These are phyloP conservation scores for Lutraria rhynchaena DNA, from an alignment of 1,140 invertebrate genomes.

Conservation along the genomic window DNA sequence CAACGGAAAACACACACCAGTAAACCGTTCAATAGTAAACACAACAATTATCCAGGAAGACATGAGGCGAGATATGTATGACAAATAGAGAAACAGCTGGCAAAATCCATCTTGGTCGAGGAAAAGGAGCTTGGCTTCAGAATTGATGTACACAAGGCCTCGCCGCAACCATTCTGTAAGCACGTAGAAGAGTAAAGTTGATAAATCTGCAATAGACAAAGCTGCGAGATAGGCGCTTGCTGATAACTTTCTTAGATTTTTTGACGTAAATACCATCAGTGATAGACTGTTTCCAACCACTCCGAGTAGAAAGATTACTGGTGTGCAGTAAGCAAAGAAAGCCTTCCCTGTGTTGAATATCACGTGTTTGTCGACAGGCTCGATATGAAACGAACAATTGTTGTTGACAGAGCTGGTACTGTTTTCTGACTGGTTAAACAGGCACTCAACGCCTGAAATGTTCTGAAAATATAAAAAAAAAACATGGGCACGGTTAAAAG, in stretches of 20 bases:
- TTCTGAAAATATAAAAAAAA: no score
- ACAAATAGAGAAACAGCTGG: slow-evolving; percentile 69
- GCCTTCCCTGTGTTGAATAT: neutral
- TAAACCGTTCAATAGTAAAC: slow-evolving; percentile 77
- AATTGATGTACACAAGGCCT: slow-evolving; percentile 54
- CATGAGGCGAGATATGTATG: slow-evolving; percentile 72
- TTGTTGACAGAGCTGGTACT: no score
- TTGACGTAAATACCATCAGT: slow-evolving; percentile 73
- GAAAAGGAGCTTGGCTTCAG: slow-evolving; percentile 34
- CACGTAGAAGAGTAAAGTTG: slow-evolving; percentile 67
- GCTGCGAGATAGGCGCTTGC: slow-evolving; percentile 72
- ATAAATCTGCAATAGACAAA: slow-evolving; percentile 66
- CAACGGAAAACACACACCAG: slow-evolving; percentile 69
- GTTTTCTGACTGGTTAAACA: no score
- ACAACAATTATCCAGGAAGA: slow-evolving; percentile 76
- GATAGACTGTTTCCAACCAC: slow-evolving; percentile 73
- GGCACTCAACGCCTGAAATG: no score
- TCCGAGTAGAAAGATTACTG: slow-evolving; percentile 68
- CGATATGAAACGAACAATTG: neutral
- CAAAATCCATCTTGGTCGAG: slow-evolving; percentile 69
- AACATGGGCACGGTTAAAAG: no score
- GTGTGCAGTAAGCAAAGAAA: slow-evolving; percentile 43
- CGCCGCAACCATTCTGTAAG: slow-evolving; percentile 68
- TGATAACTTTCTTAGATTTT: slow-evolving; percentile 71
- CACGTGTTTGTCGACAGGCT: neutral